These are phyloP conservation scores for Epinephelus lanceolatus DNA, from an alignment of 2,113 vertebrate species.

Conservation along the genomic window DNA sequence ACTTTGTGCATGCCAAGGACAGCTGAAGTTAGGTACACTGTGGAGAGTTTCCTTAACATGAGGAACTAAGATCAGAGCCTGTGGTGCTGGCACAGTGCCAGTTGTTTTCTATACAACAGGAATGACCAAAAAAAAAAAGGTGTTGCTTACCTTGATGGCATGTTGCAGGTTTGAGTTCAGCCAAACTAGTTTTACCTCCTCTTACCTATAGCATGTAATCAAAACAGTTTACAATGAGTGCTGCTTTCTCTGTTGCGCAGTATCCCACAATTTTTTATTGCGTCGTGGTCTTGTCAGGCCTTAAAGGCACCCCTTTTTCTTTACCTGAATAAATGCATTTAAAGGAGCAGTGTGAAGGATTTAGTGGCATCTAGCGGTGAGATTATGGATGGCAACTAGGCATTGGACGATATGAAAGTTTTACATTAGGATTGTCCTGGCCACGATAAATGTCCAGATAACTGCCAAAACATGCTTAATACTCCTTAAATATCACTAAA, in stretches of 20 bases:
- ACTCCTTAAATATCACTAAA: no score
- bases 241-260: not conserved
- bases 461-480: no score
- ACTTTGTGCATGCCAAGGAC: not conserved
- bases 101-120: conserved; percentile 3
- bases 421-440: no score
- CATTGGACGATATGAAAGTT: no score
- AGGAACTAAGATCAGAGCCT: not conserved
- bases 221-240: not conserved
- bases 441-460: no score
- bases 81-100: conserved; percentile 5
- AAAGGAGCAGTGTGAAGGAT: no score
- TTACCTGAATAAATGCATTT: not conserved
- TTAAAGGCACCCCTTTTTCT: not conserved
- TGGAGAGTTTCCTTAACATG: not conserved
- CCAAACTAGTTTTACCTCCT: conserved; percentile 1
- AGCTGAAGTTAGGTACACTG: not conserved
- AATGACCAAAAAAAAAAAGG: not conserved
- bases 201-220: conserved; percentile 2
- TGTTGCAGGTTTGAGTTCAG: not conserved
- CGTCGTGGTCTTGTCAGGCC: not conserved
- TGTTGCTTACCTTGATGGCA: not conserved
- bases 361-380: no score
- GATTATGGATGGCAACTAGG: no score
- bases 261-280: not conserved